Base-by-base conservation (phyloP, 35 echinoderm and acorn worm species). In the Lytechinus pictus region DNA sequence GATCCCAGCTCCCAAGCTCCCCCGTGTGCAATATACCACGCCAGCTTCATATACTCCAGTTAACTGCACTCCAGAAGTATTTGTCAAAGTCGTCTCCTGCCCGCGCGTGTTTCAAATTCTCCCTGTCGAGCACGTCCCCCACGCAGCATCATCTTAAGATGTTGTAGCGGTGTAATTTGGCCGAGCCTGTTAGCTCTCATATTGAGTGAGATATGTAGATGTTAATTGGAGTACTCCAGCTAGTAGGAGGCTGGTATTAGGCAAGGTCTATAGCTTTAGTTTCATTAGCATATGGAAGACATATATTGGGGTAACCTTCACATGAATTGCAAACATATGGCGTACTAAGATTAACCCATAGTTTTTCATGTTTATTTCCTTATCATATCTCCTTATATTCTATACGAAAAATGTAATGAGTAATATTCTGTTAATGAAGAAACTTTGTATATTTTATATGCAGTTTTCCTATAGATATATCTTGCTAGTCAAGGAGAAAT, bases 61-160 rank as follows among this genome's bases (percentile, higher is more conserved):
- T 90, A 90, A 90, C 88, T 4, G 88, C 27, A 90, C 88, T 90
- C 88, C n/a, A 90, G 16, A 90, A 52, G 29, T 90, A 90, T 90
- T 90, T 90, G 88, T 90, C 88, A 90, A 90, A 90, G 88, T 90
- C 88, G 88, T 54, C 28, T 90, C 16, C 88, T 44, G 29, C 52
- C 88, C 88, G 88, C 52, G 88, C 88, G 88, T 90, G 88, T 90
- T 90, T 90, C 88, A 90, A 90, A 90, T 90, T 90, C 88, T 90
- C 88, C 24, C 88, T 90, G 88, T 90, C 28, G 88, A 90, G 88
- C 88, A 90, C 52, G 88, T 90, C 88, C 52, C 88, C 28, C 88
- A 52, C 88, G 88, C 88, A 79, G 66, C 66, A 79, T 79, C 66
- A n/a, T 79, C 19, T 79, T 19, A 79, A 79, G 66, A 79, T 79